Base-by-base conservation (phyloP, 2,113 vertebrate genomes). In the Pangasianodon gigas region DNA sequence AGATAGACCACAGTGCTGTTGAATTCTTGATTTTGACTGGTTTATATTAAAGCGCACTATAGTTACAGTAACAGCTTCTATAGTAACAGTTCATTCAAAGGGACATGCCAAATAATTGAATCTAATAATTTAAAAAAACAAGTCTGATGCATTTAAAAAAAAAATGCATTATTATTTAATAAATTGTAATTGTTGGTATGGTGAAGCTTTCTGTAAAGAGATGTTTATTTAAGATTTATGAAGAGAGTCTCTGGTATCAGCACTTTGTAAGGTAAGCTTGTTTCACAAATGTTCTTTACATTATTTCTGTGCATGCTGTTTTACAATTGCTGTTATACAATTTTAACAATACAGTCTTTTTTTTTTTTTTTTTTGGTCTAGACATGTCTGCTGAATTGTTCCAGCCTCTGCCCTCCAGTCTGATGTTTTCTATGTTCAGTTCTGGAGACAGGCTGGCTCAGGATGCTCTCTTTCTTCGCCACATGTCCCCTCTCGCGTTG, bases 361-460 rank as follows among this genome's bases (percentile, higher is more conserved):
- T 62, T 54, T 88, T 26, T 37, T 26, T 13, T 32, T 74, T 48
- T 85, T 29, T 65, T 11, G 3, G 32, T 89, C 79, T 91, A 95
- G 95, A 88, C 80, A 2, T 84, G 51, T 88, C 89, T 0, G 0
- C 89, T 48, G 84, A 88, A 79, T 88, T 80, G 0, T 11, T 89
- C 48, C 60, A 75, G 69, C 84, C 83, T 2, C 51, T 29, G 2
- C 7, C 83, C 16, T 81, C 29, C 32, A 86, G 88, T 14, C 54
- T 91, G 18, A 85, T 92, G 46, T 32, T 87, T 60, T 52, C 87
- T 58, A 91, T 95, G 83, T 93, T 95, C 84, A 74, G 93, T 84
- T 93, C 94, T 85, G 90, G 94, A 65, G 6, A 80, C 65, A 90
- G 90, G 21, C 48, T 65, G 5, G 52, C 37, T 48, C 51, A 69